Percentiles rank a stretch among this genome's conserved stretches.
phyloP scores from a whole-genome alignment of 2,888 invertebrate genomes.

The Drosophila suboccidentalis region DNA sequence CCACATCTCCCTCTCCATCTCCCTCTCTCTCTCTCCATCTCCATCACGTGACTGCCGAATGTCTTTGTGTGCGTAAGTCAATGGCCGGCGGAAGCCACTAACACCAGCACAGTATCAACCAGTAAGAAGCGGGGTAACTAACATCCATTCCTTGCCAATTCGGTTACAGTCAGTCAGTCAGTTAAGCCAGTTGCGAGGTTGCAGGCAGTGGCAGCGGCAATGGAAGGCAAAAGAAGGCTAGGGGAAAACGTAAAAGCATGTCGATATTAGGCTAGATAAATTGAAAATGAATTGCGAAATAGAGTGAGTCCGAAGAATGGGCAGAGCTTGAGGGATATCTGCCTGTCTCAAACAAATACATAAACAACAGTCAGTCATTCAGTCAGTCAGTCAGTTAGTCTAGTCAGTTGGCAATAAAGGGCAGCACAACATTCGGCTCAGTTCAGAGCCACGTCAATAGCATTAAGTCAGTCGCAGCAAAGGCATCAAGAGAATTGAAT shows the following conservation, averaged over 20 bases:
- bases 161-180: slow-evolving; percentile 53
- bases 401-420: neutral
- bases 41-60: neutral
- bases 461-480: slow-evolving; percentile 71
- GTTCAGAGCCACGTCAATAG: slow-evolving; percentile 56
- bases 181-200: slow-evolving; percentile 55
- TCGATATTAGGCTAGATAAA: slow-evolving; percentile 82
- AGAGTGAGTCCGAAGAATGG: slow-evolving; percentile 31
- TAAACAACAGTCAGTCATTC: slow-evolving; percentile 36
- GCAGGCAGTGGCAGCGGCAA: slow-evolving; percentile 12
- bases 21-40: neutral
- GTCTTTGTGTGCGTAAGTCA: slow-evolving; percentile 42
- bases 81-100: slow-evolving; percentile 20
- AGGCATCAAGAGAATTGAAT: slow-evolving; percentile 74
- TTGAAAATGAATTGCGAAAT: slow-evolving; percentile 79
- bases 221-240: slow-evolving; percentile 2
- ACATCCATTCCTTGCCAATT: slow-evolving; percentile 38
- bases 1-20: slow-evolving; percentile 1
- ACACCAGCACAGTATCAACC: slow-evolving; percentile 7
- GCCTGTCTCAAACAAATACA: slow-evolving; percentile 56
- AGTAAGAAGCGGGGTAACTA: slow-evolving; percentile 8
- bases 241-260: slow-evolving; percentile 67
- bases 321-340: slow-evolving; percentile 40
- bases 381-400: slow-evolving; percentile 7
- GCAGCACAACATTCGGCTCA: slow-evolving; percentile 43